These are phyloP conservation scores for Leiothrix lutea DNA, from an alignment of 2,113 vertebrate genomes.

Conservation along the genomic window DNA sequence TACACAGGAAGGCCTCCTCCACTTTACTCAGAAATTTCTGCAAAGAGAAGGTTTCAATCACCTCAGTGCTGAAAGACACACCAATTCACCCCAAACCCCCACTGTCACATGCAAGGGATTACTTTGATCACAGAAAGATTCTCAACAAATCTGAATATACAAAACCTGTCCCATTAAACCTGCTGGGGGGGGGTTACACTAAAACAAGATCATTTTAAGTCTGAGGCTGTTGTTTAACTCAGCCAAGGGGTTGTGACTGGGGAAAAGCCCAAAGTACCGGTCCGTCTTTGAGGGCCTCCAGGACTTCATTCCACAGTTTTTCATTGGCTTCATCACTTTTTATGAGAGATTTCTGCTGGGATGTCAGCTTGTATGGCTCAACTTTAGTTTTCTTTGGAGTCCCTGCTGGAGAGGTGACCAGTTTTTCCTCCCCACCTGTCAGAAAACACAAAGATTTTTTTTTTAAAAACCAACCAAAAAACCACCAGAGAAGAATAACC, in stretches of 20 bases:
- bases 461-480: neutral
- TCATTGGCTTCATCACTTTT: conserved; percentile 86
- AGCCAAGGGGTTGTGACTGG: neutral
- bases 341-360: conserved; percentile 86
- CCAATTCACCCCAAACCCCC: neutral
- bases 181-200: neutral
- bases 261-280: conserved; percentile 69
- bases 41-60: neutral
- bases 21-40: conserved; percentile 94
- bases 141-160: too few relatives aligned
- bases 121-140: rapidly evolving
- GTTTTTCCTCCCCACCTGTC: conserved; percentile 26
- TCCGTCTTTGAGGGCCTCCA: conserved; percentile 85
- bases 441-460: neutral
- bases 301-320: conserved; percentile 92
- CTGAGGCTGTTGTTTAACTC: neutral
- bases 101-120: neutral
- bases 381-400: conserved; percentile 87
- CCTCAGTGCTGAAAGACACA: neutral
- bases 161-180: neutral
- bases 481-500: neutral
- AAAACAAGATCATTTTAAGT: neutral
- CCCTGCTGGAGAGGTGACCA: neutral
- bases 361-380: conserved; percentile 87
- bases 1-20: conserved; percentile 91